phyloP scores from a whole-genome alignment of 2,888 invertebrate genomes.

The Ctena decussata region DNA sequence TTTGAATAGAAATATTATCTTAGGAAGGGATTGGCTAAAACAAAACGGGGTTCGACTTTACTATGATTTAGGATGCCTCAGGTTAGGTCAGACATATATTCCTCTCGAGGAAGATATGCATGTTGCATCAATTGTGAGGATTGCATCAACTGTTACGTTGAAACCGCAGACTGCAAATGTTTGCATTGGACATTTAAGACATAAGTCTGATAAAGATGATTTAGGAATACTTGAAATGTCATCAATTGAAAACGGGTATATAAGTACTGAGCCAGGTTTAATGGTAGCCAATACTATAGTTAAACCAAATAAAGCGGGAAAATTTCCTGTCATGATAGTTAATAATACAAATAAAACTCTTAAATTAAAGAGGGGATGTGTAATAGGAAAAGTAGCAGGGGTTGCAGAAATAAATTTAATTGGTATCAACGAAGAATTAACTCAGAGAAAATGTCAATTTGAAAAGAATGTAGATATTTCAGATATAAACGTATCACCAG shows the following conservation, averaged over 20 bases:
- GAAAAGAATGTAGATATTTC: neutral
- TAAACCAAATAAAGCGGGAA: neutral
- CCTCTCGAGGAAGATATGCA: conserved; percentile 36
- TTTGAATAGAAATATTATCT: conserved; percentile 27
- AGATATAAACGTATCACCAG: neutral
- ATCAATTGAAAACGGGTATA: conserved; percentile 14
- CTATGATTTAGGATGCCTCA: conserved; percentile 27
- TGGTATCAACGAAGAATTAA: too few relatives aligned
- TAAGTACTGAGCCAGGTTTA: conserved; percentile 18
- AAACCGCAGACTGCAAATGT: too few relatives aligned
- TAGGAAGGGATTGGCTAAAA: conserved; percentile 22
- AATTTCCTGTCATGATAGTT: conserved; percentile 20
- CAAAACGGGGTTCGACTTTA: conserved; percentile 9
- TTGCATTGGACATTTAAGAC: too few relatives aligned
- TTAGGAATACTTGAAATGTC: too few relatives aligned
- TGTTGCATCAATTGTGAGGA: conserved; percentile 6
- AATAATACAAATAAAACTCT: conserved; percentile 13
- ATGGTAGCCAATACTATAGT: neutral
- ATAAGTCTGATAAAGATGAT: too few relatives aligned
- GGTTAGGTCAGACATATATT: conserved; percentile 18
- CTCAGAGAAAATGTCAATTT: neutral
- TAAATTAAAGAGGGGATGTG: neutral
- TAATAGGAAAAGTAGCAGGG: neutral
- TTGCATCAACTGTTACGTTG: too few relatives aligned
- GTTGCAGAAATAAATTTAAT: too few relatives aligned